Evolutionary conservation across 1,140 invertebrate genomes (phyloP), one percentile per base, ranked within the genome.

Genomic region (Lanistes nyassanus): DNA sequence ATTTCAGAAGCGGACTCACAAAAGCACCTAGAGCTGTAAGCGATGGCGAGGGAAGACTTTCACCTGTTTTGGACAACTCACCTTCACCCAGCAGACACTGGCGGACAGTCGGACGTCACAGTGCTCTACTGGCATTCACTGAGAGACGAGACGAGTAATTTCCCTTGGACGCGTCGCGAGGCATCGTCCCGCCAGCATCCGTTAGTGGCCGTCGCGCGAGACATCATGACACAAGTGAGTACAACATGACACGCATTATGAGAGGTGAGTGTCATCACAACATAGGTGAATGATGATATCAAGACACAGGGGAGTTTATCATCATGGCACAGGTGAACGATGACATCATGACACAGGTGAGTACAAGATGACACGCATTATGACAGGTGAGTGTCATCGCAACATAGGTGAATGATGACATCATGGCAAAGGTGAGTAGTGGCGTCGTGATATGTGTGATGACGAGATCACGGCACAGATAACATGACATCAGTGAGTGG

Each of bases 41-140:
- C n/a, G 26, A 76, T 76, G 75, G 39, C 67, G 26, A 71, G 53
- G 21, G 68, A 76, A 13, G 75, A 76, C 51, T 76, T 76, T 29
- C 67, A 76, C n/a, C 36, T 76, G 3, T 76, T 71, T 36, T 76
- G 75, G 75, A 76, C 21, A n/a, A 76, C 75, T 65, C 75, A 76
- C 70, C 58, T 76, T 29, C 58, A 70, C 31, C 64, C 67, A 19
- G 11, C 67, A 31, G 56, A 68, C 3, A 26, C 53, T 5, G 47
- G 31, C 5, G 36, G 60, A 67, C 55, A 65, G 60, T 51, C 68
- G 9, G 75, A 69, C 42, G 39, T 42, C 53, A 70, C 67, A 3
- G 68, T 76, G 39, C 39, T 76, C 9, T 76, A 69, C 42, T 76
- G 68, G 56, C 67, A 76, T 36, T 56, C 75, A 1, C 39, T 51